Evolutionary conservation across 2,888 invertebrate species (phyloP), one percentile per base, ranked within the genome.

Genomic region (Trypoxylon attenuatum): DNA sequence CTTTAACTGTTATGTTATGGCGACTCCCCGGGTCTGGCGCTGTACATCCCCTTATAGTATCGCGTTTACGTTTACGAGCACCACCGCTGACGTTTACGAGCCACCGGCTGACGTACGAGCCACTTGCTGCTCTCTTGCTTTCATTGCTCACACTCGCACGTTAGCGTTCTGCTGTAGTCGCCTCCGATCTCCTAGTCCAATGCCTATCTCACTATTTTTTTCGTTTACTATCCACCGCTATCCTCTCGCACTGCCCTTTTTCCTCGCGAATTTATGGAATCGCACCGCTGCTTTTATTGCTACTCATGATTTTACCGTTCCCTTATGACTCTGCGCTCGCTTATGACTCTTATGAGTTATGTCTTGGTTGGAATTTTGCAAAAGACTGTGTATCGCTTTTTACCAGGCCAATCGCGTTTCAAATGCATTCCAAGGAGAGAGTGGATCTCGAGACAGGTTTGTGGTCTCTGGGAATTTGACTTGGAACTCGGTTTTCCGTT

Each of bases 41-140:
- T 73, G 77, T 72, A 42, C 82, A 82, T 83, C 86, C 86, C 84
- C 85, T 85, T 86, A 86, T 85, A 87, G 85, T 86, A 84, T 85
- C 86, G 82, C 87, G 86, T 87, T 87, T 87, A 87, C 87, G 86
- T 84, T 86, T 82, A 81, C 82, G 82, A 82, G 83, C 85, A 84
- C 83, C 84, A 82, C 82, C 81, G 86, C 87, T 87, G 87, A 87
- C 87, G 86, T 87, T 87, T 87, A 87, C 87, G 87, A 87, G 87
- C 87, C 87, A 86, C 87, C 85, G 87, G 86, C 86, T 87, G 87
- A 87, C 87, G 86, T 87, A 87, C 87, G 87, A 87, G 87, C 87
- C 87, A 87, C 87, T 87, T 87, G 87, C 87, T 86, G 82, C 82
- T 82, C 82, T 82, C 80, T 83, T 81, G 81, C 84, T 82, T 82